Base-by-base conservation (phyloP, 1,140 invertebrate species). In the Elymnias hypermnestra region DNA sequence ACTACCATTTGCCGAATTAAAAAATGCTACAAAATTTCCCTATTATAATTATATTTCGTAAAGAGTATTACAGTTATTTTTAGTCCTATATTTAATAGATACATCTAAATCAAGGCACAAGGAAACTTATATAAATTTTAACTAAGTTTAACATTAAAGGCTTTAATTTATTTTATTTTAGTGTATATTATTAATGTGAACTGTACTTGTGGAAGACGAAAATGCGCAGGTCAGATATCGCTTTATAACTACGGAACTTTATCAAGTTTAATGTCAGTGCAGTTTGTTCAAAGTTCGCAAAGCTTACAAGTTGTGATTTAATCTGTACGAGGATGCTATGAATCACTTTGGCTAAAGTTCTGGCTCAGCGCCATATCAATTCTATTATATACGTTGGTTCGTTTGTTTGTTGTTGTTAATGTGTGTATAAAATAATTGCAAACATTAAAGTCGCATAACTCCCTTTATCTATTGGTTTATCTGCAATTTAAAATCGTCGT, bases 281-380 rank as follows among this genome's bases (percentile, higher is more conserved):
- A 12, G 4, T 29, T 29, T 10, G 6, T 47, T 22, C 37, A 36
- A 39, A 35, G 8, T 37, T 41, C 37, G 45, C 26, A 26, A 26
- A 48, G 45, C 28, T 40, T 38, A n/a, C 26, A 28, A 40, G 37
- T 33, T 48, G 37, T 41, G 45, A 48, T 40, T 43, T 43, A 29
- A 43, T 43, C 39, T 13, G 19, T 29, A 28, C 38, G 22, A 43
- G 26, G 31, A 48, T 40, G 14, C 25, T 17, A 23, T 60, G 53
- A 60, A 39, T 59, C 57, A 60, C 47, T 36, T 45, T 38, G 43
- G 48, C 45, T 53, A 50, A 53, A 26, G 12, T 33, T 26, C 45
- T 68, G 59, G 63, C 59, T 35, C 26, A 15, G 10, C 50, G 58
- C 66, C 66, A 72, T 62, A 35, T 46, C 35, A 38, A 45, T 51